Conservation (phyloP, 2,113 vertebrate species). For the Dasyprocta punctata region DNA sequence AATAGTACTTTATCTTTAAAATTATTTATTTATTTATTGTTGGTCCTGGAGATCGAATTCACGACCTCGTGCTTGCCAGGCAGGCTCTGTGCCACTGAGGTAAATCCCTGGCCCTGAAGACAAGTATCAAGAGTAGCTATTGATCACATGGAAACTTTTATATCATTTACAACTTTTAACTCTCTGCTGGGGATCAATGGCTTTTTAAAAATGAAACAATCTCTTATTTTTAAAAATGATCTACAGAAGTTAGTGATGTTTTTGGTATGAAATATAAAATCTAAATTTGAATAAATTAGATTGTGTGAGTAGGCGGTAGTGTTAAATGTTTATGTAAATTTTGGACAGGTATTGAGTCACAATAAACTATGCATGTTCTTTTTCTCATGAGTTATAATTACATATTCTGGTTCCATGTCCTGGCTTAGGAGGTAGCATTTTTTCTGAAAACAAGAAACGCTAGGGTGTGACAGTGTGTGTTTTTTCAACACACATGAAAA, state of each 20-base stretch:
- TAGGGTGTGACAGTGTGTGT: background rate
- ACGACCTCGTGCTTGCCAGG: too few species aligned
- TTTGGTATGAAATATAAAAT: conserved; percentile 34
- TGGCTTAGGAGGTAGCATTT: background rate
- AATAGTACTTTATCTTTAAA: conserved; percentile 42
- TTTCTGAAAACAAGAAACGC: conserved; percentile 58
- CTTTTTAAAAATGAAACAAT: conserved; percentile 40
- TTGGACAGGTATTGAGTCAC: conserved; percentile 27
- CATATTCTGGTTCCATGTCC: background rate
- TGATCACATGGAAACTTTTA: background rate
- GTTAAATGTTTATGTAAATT: conserved; percentile 23
- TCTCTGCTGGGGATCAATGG: background rate
- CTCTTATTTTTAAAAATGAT: conserved; percentile 42
- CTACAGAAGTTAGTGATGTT: background rate
- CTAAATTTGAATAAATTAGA: conserved; percentile 38
- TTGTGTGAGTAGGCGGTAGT: conserved; percentile 29
- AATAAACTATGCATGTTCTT: conserved; percentile 46
- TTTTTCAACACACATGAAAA: background rate
- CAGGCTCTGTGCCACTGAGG: too few species aligned
- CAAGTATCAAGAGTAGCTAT: conserved; percentile 9
- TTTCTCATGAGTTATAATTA: conserved; percentile 50
- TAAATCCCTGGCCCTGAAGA: too few species aligned
- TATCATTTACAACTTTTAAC: background rate
- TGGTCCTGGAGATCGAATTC: too few species aligned
- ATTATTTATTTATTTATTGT: background rate